Percentiles rank a stretch among this genome's conserved stretches.
These are phyloP conservation scores for Datnioides undecimradiatus DNA, from an alignment of 2,113 vertebrate genomes.

Conservation along the genomic window DNA sequence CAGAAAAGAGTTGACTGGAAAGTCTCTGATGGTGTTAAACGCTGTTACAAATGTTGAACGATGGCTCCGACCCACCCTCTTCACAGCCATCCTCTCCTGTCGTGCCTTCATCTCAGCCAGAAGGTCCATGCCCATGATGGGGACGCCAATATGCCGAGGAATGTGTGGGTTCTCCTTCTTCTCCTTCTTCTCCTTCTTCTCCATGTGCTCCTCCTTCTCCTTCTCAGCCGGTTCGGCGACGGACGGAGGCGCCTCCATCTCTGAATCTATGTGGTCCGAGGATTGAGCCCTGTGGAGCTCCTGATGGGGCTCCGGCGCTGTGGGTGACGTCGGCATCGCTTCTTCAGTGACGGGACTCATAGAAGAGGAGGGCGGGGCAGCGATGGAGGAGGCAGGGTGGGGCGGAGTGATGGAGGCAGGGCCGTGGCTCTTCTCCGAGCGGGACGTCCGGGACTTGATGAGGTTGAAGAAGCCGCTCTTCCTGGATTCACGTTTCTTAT, in stretches of 20 bases:
- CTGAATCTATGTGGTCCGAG: not conserved
- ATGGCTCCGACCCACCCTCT: conserved; percentile 83
- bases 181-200: conserved; percentile 64
- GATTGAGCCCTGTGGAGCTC: conserved; percentile 48
- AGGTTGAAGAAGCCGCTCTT: conserved; percentile 94
- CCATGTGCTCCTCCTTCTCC: conserved; percentile 67
- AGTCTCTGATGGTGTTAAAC: too few species aligned
- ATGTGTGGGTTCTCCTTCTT: conserved; percentile 79
- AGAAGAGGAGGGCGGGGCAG: conserved; percentile 4
- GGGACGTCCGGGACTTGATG: conserved; percentile 90
- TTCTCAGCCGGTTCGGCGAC: conserved; percentile 82
- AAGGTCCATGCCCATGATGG: conserved; percentile 88
- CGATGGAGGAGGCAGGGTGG: conserved; percentile 30
- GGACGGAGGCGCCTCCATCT: conserved; percentile 48
- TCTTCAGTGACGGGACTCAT: conserved; percentile 75
- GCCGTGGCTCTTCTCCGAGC: conserved; percentile 83
- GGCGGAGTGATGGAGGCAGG: conserved; percentile 51
- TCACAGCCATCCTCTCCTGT: conserved; percentile 90
- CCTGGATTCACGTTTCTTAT: conserved; percentile 92
- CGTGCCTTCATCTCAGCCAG: conserved; percentile 97
- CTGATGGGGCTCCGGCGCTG: conserved; percentile 28
- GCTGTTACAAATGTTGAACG: not conserved
- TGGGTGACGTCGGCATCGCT: conserved; percentile 73
- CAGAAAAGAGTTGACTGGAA: too few species aligned
- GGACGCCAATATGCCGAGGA: conserved; percentile 80